These are phyloP conservation scores for Chrysolina oricalcia DNA, from an alignment of 2,888 invertebrate species.

Conservation along the genomic window DNA sequence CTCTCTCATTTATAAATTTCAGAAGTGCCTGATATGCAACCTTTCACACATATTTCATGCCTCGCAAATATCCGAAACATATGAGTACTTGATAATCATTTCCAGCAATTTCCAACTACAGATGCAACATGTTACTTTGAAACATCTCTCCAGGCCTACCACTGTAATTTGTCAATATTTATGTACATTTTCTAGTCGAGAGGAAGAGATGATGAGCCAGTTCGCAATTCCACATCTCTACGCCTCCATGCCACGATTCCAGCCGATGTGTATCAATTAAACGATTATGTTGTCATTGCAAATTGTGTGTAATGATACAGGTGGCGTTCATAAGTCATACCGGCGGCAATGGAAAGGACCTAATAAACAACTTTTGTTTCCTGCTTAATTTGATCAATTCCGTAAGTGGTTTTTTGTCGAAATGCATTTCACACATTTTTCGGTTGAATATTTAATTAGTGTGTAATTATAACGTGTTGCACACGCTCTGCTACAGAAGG, in stretches of 20 bases:
- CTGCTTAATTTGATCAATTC: constrained; percentile 52
- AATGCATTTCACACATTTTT: constrained; percentile 42
- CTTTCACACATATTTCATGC: too few species aligned
- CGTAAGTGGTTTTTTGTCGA: constrained; percentile 33
- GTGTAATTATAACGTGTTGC: constrained; percentile 38
- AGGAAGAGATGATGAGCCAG: constrained; percentile 40
- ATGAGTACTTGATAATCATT: not conserved
- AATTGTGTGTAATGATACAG: constrained; percentile 68
- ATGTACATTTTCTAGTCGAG: constrained; percentile 43
- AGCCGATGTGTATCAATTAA: constrained; percentile 67
- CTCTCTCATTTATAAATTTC: too few species aligned
- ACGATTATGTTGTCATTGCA: constrained; percentile 69
- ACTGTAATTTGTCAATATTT: constrained; percentile 43
- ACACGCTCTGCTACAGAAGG: constrained; percentile 26
- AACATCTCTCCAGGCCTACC: constrained; percentile 14
- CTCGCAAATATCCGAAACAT: too few species aligned
- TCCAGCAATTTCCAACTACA: not conserved
- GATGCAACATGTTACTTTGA: not conserved
- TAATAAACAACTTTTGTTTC: constrained; percentile 59
- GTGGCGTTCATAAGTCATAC: constrained; percentile 57
- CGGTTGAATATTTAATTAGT: constrained; percentile 33
- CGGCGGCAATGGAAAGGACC: constrained; percentile 50
- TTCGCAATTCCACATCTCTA: constrained; percentile 43
- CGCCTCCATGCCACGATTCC: constrained; percentile 48
- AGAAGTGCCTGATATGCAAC: too few species aligned